Conservation (phyloP, 1,140 invertebrate species). For the Neuroterus valhalla region DNA sequence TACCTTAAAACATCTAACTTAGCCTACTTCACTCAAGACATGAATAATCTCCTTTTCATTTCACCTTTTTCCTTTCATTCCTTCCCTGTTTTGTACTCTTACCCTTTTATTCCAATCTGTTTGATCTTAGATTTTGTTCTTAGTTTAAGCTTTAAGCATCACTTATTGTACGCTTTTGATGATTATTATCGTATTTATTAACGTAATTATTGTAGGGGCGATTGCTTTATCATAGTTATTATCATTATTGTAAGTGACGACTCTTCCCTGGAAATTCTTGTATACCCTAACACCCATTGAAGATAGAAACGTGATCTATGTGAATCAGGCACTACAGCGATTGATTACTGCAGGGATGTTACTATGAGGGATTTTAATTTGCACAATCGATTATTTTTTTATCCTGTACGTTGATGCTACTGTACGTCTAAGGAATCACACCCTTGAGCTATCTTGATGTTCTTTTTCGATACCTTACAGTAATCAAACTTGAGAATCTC, state of each 20-base stretch:
- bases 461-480: conserved; percentile 20
- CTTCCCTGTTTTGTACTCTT: background rate
- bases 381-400: background rate
- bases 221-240: background rate
- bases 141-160: background rate
- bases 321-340: conserved; percentile 9
- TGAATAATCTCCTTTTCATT: background rate
- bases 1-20: background rate
- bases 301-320: conserved; percentile 21
- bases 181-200: background rate
- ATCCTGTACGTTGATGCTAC: background rate
- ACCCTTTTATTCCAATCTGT: background rate
- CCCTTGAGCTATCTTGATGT: background rate
- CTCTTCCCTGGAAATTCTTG: conserved; percentile 3
- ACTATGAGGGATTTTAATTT: background rate
- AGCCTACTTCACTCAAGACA: conserved; percentile 2
- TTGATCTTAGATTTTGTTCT: background rate
- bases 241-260: conserved; percentile 29
- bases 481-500: conserved; percentile 17
- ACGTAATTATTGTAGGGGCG: conserved; percentile 16
- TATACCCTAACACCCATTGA: conserved; percentile 14
- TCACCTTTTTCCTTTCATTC: too few relatives aligned
- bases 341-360: background rate
- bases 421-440: conserved; percentile 1
- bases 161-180: background rate